phyloP scores from a whole-genome alignment of 1,140 invertebrate species.

The Glomeris maerens region DNA sequence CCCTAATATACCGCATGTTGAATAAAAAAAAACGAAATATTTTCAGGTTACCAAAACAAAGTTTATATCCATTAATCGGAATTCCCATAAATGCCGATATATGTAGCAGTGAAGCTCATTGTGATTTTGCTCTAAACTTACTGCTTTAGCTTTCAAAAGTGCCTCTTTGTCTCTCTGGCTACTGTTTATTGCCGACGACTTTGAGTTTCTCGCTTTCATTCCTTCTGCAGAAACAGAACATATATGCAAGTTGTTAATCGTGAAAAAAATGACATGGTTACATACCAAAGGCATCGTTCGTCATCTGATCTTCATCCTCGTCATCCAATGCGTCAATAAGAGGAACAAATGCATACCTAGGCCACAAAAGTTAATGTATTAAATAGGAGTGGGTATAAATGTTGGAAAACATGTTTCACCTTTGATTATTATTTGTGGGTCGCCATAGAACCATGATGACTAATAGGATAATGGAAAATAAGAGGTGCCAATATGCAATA shows the following conservation, averaged over 20 bases:
- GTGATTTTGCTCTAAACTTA: too few relatives aligned
- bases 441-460: conserved; percentile 91
- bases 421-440: conserved; percentile 86
- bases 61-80: too few relatives aligned
- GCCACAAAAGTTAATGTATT: conserved; percentile 12
- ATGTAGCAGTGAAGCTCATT: too few relatives aligned
- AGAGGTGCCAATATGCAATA: conserved; percentile 84
- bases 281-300: conserved; percentile 64
- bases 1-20: too few relatives aligned
- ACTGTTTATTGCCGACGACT: conserved; percentile 16
- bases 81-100: too few relatives aligned
- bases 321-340: conserved; percentile 70
- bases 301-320: conserved; percentile 59
- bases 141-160: not conserved
- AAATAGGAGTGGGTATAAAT: conserved; percentile 1
- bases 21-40: too few relatives aligned
- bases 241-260: conserved; percentile 1
- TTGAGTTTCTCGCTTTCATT: conserved; percentile 49
- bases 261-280: conserved; percentile 10
- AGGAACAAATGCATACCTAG: conserved; percentile 76
- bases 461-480: conserved; percentile 71
- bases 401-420: conserved; percentile 30
- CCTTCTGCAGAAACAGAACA: conserved; percentile 29
- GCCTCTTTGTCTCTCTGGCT: conserved; percentile 19
- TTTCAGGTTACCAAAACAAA: too few relatives aligned